Evolutionary conservation across 2,888 invertebrate species (phyloP), one percentile per base, ranked within the genome.

Genomic region (Cotesia congregata): DNA sequence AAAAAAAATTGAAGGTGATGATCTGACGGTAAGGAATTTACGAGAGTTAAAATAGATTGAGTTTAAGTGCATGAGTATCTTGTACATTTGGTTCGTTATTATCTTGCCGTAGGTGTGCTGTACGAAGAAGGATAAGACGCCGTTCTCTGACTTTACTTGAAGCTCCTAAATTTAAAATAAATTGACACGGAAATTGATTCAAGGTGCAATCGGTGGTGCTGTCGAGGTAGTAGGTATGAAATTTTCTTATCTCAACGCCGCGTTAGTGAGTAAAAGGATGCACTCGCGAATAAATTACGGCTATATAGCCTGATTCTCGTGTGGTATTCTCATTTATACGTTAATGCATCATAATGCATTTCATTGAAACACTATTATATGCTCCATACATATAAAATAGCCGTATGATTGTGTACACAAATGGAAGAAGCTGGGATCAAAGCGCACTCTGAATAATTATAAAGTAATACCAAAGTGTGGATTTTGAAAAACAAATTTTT

Each of bases 131-230:
- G 72, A 73, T 73, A 73, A 64, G 59, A 65, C 38, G 30, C 38
- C 65, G 65, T 65, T 50, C 67, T 20, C 39, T n/a, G 30, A 17
- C 17, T n/a, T n/a, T n/a, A 7, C 67, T 38, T 59, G 50, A 17
- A 64, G 64, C 50, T n/a, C 20, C 64, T 73, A 65, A 73, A 67
- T 73, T 65, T 50, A 12, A 20, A 50, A 67, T 65, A 73, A 73
- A 65, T 73, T 73, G 72, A 64, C 65, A 59, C 41, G 50, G 50
- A 73, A 73, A 73, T 73, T 73, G 67, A 73, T 73, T 73, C 38
- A 50, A 65, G 41, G 20, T 50, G 60, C 15, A 70, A 59, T 70
- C 70, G 59, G 59, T 60, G 20, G n/a, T 6, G 59, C 30, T 20
- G n/a, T 30, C 12, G 17, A 7, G 20, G 20, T 50, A 59, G 50